Evolutionary conservation across 2,113 vertebrate genomes (phyloP).

Genomic region (Heliornis fulica): DNA sequence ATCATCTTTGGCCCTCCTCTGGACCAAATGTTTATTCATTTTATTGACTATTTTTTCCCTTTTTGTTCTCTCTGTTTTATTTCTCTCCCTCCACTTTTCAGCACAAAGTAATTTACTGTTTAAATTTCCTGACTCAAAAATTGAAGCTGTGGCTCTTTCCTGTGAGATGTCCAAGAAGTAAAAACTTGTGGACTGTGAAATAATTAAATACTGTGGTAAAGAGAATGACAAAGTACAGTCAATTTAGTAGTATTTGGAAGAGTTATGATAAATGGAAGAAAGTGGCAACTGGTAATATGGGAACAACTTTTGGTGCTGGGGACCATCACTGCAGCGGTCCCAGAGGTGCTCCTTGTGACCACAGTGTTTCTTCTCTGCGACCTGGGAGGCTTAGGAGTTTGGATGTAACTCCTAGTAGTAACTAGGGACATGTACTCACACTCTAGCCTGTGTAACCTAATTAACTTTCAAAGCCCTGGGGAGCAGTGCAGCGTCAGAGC

Average conservation of each 20-base stretch:
- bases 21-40: not conserved
- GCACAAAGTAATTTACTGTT: not conserved
- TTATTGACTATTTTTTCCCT: not conserved
- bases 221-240: not conserved
- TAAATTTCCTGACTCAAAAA: not conserved
- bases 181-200: not conserved
- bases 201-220: not conserved
- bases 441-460: fast-evolving
- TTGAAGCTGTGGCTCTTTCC: not conserved
- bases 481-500: fast-evolving
- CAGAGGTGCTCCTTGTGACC: not conserved
- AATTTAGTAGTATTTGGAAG: not conserved
- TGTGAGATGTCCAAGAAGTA: not conserved
- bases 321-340: fast-evolving
- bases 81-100: not conserved
- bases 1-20: too few species aligned
- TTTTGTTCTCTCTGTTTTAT: not conserved
- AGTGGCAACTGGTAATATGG: fast-evolving
- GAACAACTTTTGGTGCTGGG: fast-evolving
- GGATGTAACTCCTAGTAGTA: not conserved
- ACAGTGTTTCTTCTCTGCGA: not conserved
- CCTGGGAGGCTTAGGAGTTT: not conserved
- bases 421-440: fast-evolving
- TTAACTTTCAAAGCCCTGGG: not conserved
- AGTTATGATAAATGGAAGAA: not conserved